phyloP scores from a whole-genome alignment of 2,888 invertebrate species.

The Nymphalis polychloros region DNA sequence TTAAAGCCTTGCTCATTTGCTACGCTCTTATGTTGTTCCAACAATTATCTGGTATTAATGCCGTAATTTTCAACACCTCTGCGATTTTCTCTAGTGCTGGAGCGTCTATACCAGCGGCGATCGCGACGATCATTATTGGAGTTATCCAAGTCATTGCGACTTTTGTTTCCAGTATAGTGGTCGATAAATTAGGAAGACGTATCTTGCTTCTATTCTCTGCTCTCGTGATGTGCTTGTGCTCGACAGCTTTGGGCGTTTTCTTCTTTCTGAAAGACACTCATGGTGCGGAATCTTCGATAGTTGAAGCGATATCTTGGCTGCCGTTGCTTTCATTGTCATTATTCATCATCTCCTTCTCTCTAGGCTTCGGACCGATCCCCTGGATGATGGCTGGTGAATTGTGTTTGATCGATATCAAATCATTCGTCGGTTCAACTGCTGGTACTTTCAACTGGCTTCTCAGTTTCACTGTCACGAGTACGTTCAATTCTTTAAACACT shows the following conservation, averaged over 20 bases:
- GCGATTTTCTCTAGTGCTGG: slow-evolving; percentile 87
- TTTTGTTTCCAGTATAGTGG: slow-evolving; percentile 86
- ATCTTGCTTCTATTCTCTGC: slow-evolving; percentile 88
- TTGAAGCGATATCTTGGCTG: slow-evolving; percentile 85
- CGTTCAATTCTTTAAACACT: slow-evolving; percentile 82
- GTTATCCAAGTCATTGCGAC: slow-evolving; percentile 90
- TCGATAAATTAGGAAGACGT: slow-evolving; percentile 91
- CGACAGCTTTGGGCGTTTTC: slow-evolving; percentile 86
- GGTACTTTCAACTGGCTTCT: slow-evolving; percentile 91
- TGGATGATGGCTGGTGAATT: slow-evolving; percentile 92
- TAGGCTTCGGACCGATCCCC: slow-evolving; percentile 94
- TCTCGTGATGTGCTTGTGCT: slow-evolving; percentile 85
- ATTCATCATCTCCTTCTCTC: slow-evolving; percentile 90
- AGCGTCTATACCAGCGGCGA: slow-evolving; percentile 78
- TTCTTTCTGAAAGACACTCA: slow-evolving; percentile 79
- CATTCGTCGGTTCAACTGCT: slow-evolving; percentile 88
- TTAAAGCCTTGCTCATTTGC: slow-evolving; percentile 86
- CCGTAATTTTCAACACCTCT: slow-evolving; percentile 90
- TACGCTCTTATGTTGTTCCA: slow-evolving; percentile 94
- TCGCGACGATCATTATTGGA: slow-evolving; percentile 91
- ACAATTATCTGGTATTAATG: slow-evolving; percentile 92
- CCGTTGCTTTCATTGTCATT: slow-evolving; percentile 88
- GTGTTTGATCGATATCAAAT: slow-evolving; percentile 90
- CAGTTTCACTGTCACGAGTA: slow-evolving; percentile 90
- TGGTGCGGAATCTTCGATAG: slow-evolving; percentile 56